Conservation (phyloP, 2,113 vertebrate genomes). For the Rhipidura dahli region DNA sequence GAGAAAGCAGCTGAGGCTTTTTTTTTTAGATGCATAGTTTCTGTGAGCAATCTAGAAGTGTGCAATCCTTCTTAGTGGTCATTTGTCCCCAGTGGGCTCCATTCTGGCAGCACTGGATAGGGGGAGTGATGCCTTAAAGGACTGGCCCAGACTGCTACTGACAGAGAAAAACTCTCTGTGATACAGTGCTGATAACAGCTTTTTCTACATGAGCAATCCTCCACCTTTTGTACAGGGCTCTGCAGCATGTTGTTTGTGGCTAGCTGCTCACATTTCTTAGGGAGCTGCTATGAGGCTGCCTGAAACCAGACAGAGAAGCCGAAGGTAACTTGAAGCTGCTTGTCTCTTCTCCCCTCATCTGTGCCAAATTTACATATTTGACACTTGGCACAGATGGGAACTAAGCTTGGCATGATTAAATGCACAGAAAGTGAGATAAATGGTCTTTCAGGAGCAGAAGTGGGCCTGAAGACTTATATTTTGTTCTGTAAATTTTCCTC, state of each 20-base stretch:
- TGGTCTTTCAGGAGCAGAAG: not conserved
- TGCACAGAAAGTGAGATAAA: not conserved
- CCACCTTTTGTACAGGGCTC: not conserved
- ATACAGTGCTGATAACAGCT: not conserved
- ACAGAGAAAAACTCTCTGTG: not conserved
- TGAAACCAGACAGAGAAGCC: not conserved
- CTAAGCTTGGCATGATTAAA: not conserved
- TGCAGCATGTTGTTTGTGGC: not conserved
- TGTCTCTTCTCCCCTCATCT: not conserved
- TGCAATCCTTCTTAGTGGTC: not conserved
- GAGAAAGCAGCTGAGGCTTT: slow-evolving; percentile 63
- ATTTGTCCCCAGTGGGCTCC: not conserved
- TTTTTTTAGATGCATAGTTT: slow-evolving; percentile 26
- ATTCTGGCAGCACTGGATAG: not conserved
- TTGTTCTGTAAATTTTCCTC: not conserved
- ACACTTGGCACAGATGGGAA: not conserved
- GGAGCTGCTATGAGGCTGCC: not conserved
- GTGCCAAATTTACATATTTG: not conserved
- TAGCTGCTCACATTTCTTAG: not conserved
- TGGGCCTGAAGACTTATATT: not conserved
- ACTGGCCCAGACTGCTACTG: not conserved
- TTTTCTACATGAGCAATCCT: not conserved
- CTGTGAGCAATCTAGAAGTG: not conserved
- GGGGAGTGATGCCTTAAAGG: not conserved
- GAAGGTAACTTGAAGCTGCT: not conserved